Conservation (phyloP, 2,888 invertebrate species). For the Cerastis rubricosa region DNA sequence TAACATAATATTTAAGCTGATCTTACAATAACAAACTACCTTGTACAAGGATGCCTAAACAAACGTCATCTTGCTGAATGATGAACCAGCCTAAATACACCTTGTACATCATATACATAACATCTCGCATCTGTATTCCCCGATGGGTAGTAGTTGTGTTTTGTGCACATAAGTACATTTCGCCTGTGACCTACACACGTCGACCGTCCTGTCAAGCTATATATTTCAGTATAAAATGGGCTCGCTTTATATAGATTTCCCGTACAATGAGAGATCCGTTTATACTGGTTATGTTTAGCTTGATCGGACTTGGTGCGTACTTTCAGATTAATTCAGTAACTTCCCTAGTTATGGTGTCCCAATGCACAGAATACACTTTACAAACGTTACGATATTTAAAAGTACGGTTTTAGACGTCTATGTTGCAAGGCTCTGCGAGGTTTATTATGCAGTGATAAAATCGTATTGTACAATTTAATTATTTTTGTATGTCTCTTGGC, state of each 20-base stretch:
- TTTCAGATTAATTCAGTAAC: neutral
- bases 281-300: too few species aligned
- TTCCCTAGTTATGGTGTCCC: neutral
- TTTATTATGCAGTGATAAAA: too few species aligned
- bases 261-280: too few species aligned
- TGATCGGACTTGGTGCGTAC: too few species aligned
- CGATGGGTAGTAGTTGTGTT: neutral
- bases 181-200: neutral
- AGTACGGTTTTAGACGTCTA: too few species aligned
- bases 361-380: neutral
- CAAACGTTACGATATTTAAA: neutral
- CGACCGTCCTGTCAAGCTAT: too few species aligned
- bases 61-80: constrained; percentile 14
- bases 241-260: too few species aligned
- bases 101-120: neutral
- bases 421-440: too few species aligned
- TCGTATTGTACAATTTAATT: too few species aligned
- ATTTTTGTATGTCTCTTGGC: too few species aligned
- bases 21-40: constrained; percentile 12
- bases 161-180: neutral
- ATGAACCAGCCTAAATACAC: constrained; percentile 12
- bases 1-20: constrained; percentile 20
- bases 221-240: too few species aligned
- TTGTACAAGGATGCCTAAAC: constrained; percentile 17
- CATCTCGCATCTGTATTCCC: neutral